These are phyloP conservation scores for Dromococcyx pavoninus DNA, from an alignment of 2,797 vertebrate species.

Conservation along the genomic window DNA sequence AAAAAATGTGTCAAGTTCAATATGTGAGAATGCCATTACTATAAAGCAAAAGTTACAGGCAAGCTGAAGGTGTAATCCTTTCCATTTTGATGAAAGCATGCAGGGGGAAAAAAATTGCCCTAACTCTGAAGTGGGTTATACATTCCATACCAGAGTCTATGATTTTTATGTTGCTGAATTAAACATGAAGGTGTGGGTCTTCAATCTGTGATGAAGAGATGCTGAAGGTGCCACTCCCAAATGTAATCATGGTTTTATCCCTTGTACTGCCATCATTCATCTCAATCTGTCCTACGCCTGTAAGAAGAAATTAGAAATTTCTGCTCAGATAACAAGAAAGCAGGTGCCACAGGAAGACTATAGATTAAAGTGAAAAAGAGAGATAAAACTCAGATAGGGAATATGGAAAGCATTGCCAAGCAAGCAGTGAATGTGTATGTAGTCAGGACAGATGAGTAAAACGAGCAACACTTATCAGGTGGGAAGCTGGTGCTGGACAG, in stretches of 20 bases:
- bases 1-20: not conserved
- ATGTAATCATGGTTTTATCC: not conserved
- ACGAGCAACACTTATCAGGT: not conserved
- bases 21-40: not conserved
- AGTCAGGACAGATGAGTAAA: not conserved
- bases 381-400: not conserved
- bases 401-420: rapidly evolving
- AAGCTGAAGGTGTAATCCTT: not conserved
- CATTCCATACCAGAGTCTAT: not conserved
- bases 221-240: not conserved
- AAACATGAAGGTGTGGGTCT: not conserved
- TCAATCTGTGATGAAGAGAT: not conserved
- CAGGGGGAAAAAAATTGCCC: not conserved
- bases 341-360: not conserved
- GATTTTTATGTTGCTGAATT: not conserved
- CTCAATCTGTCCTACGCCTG: not conserved
- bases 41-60: not conserved
- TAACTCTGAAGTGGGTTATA: not conserved
- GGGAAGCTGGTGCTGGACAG: not conserved
- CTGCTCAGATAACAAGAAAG: not conserved
- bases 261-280: not conserved
- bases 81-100: not conserved
- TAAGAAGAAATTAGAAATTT: not conserved
- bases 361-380: not conserved
- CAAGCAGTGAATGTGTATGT: not conserved